Conservation (phyloP, 2,113 vertebrate genomes). For the Phylloscopus whistleri region DNA sequence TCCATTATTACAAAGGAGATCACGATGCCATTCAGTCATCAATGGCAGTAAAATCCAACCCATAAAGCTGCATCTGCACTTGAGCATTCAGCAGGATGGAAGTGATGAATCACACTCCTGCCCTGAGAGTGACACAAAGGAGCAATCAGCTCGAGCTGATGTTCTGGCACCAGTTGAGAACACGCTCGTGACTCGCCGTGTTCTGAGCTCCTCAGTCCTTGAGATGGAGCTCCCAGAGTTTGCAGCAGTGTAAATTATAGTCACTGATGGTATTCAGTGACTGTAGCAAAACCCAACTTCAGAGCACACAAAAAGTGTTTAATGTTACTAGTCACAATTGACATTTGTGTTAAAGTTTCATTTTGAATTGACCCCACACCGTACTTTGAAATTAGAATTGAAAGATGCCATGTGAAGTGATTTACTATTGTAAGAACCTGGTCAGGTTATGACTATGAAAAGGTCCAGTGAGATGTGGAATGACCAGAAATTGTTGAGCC, state of each 20-base stretch:
- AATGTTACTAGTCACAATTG: neutral
- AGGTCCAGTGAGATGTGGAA: neutral
- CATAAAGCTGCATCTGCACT: neutral
- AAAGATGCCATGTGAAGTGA: neutral
- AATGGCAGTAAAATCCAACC: neutral
- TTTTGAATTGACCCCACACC: neutral
- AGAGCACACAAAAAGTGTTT: neutral
- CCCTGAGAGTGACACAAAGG: slow-evolving; percentile 28
- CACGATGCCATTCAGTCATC: neutral
- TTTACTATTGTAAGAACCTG: neutral
- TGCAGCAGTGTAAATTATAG: neutral
- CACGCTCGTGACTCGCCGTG: neutral
- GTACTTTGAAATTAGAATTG: neutral
- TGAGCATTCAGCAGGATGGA: neutral
- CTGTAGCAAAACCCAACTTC: neutral
- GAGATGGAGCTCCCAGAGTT: neutral
- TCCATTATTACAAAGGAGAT: neutral
- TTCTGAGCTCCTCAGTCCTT: neutral
- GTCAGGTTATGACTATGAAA: neutral
- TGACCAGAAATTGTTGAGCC: neutral
- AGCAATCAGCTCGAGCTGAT: slow-evolving; percentile 38
- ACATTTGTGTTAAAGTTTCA: slow-evolving; percentile 9
- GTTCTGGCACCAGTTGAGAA: neutral
- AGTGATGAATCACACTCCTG: slow-evolving; percentile 41
- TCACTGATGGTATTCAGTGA: neutral